Conservation (phyloP, 2,888 invertebrate genomes). For the Scaeva pyrastri region DNA sequence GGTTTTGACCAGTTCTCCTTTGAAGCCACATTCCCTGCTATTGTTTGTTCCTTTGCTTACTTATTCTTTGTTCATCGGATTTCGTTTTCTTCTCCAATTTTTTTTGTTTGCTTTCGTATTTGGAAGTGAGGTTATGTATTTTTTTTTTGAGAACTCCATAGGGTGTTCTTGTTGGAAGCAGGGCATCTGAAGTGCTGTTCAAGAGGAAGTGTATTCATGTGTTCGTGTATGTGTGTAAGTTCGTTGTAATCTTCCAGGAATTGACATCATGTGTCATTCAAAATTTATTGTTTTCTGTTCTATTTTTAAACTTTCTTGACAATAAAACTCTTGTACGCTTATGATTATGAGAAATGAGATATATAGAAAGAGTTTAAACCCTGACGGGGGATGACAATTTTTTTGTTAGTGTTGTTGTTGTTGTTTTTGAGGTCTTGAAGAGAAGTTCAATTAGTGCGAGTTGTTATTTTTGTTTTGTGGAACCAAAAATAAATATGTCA, state of each 20-base stretch:
- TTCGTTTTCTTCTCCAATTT: conserved; percentile 10
- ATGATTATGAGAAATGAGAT: not conserved
- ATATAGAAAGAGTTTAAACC: not conserved
- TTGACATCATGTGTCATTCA: conserved; percentile 69
- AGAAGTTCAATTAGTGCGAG: conserved; percentile 60
- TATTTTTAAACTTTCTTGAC: conserved; percentile 68
- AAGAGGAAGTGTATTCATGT: not conserved
- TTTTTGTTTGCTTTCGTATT: conserved; percentile 18
- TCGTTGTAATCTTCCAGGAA: conserved; percentile 70
- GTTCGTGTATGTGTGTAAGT: not conserved
- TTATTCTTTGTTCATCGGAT: conserved; percentile 19
- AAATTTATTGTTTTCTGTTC: conserved; percentile 34
- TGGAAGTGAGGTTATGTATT: conserved; percentile 10
- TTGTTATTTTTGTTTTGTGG: conserved; percentile 25
- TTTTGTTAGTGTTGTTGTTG: not conserved
- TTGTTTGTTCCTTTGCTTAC: conserved; percentile 4
- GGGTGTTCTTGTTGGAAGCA: conserved; percentile 35
- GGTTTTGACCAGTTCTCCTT: conserved; percentile 35
- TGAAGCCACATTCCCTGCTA: not conserved
- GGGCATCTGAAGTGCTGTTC: not conserved
- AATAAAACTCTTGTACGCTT: conserved; percentile 30
- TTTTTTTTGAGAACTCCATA: conserved; percentile 11
- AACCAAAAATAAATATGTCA: conserved; percentile 42
- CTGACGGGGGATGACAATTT: conserved; percentile 3
- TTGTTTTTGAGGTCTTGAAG: not conserved